phyloP scores from a whole-genome alignment of 2,888 invertebrate genomes.

The Cosmopolites sordidus region DNA sequence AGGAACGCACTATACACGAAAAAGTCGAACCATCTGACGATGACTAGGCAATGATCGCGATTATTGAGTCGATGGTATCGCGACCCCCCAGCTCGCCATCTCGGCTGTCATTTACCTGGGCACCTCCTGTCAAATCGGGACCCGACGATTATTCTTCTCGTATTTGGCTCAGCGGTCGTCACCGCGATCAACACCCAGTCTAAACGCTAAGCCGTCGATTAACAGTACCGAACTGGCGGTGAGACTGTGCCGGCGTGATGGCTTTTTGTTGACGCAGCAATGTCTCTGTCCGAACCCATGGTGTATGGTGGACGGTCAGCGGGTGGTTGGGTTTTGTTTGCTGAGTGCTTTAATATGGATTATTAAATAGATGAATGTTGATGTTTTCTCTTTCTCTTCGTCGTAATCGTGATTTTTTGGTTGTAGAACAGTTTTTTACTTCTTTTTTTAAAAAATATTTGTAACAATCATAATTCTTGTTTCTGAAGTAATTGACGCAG shows the following conservation, averaged over 20 bases:
- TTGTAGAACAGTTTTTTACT: no score
- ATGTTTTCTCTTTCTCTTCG: background rate
- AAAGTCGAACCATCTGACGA: slow-evolving; percentile 24
- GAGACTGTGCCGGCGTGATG: background rate
- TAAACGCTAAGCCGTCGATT: background rate
- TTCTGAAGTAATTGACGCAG: no score
- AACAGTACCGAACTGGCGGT: background rate
- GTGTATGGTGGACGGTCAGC: background rate
- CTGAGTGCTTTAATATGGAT: background rate
- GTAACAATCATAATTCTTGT: no score
- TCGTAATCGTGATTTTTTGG: no score
- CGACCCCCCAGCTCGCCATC: slow-evolving; percentile 47
- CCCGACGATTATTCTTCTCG: slow-evolving; percentile 26
- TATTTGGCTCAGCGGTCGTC: slow-evolving; percentile 14
- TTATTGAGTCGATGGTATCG: slow-evolving; percentile 41
- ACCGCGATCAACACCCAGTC: background rate
- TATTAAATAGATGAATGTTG: background rate
- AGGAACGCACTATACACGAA: slow-evolving; percentile 21
- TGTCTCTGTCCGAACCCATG: background rate
- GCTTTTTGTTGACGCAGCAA: background rate
- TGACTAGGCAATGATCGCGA: slow-evolving; percentile 41
- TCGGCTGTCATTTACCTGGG: slow-evolving; percentile 46
- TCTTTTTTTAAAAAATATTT: no score
- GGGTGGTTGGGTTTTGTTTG: background rate
- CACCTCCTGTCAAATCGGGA: slow-evolving; percentile 43